phyloP scores from a whole-genome alignment of 2,113 vertebrate genomes.

The Engystomops pustulosus region DNA sequence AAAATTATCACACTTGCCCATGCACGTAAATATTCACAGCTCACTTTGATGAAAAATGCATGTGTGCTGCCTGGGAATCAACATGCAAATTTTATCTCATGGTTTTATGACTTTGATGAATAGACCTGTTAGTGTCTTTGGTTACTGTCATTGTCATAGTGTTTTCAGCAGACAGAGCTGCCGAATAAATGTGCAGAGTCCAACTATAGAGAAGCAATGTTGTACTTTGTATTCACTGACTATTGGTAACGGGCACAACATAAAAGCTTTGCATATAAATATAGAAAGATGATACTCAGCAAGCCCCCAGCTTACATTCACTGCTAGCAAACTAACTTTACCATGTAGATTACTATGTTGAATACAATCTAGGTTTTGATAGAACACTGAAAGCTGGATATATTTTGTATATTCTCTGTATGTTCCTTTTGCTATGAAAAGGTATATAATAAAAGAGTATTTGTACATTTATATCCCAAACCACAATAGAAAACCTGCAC shows the following conservation, averaged over 20 bases:
- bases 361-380: background rate
- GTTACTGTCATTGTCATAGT: constrained; percentile 17
- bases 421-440: too few species aligned
- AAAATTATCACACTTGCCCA: constrained; percentile 33
- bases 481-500: background rate
- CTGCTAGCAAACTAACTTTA: background rate
- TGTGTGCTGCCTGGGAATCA: constrained; percentile 17
- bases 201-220: background rate
- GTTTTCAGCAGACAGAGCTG: constrained; percentile 19
- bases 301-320: background rate
- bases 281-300: background rate
- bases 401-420: too few species aligned
- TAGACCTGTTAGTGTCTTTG: constrained; percentile 40
- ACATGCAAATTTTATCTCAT: constrained; percentile 41
- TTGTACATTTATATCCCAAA: background rate
- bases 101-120: constrained; percentile 43
- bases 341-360: background rate
- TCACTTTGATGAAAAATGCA: constrained; percentile 26
- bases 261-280: background rate
- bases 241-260: background rate
- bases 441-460: background rate
- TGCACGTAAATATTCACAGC: constrained; percentile 25
- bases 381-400: background rate
- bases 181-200: background rate
- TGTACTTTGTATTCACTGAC: background rate